Evolutionary conservation across 2,113 vertebrate species (phyloP), one percentile per base, ranked within the genome.

Genomic region (Gymnobelideus leadbeateri): DNA sequence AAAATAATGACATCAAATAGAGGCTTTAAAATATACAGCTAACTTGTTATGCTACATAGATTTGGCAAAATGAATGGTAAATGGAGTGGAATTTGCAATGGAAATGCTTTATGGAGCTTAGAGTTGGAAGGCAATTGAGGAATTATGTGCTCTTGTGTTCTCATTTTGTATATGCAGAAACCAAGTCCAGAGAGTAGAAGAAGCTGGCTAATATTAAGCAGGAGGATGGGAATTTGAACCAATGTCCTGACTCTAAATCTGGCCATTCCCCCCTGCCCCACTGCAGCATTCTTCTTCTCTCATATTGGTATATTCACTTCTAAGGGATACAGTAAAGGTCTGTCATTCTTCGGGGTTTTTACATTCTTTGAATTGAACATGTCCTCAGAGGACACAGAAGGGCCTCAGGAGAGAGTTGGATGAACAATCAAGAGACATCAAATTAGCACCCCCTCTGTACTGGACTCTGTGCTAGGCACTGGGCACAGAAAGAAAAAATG

Each of bases 31-130:
- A 77, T 92, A 89, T 92, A 93, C 93, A 47, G 90, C 7, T 37
- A 95, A 57, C 93, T 91, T 23, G 43, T 95, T 93, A 26, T 95
- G 92, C 91, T 84, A 49, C 23, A 92, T 2, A 92, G 90, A 68
- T 95, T 94, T 96, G 77, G 91, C 94, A 90, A 92, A 43, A 95
- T 26, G 1, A 52, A 31, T 90, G 25, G 55, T 0, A 24, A 50
- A 3, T 92, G 43, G 68, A 43, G 94, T 94, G 0, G 51, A 91
- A 92, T 95, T 93, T 43, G 47, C 89, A 91, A 84, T 53, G 52
- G 89, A 92, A n/a, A n/a, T 92, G 23, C 53, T 92, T 91, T 92
- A 89, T 84, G n/a, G n/a, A 21, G 7, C 68, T 84, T 43, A 43
- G n/a, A 84, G 16, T n/a, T 84, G n/a, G 68, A 84, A 43, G 5